These are phyloP conservation scores for Neodontobutis hainanensis DNA, from an alignment of 2,113 vertebrate species.

Conservation along the genomic window DNA sequence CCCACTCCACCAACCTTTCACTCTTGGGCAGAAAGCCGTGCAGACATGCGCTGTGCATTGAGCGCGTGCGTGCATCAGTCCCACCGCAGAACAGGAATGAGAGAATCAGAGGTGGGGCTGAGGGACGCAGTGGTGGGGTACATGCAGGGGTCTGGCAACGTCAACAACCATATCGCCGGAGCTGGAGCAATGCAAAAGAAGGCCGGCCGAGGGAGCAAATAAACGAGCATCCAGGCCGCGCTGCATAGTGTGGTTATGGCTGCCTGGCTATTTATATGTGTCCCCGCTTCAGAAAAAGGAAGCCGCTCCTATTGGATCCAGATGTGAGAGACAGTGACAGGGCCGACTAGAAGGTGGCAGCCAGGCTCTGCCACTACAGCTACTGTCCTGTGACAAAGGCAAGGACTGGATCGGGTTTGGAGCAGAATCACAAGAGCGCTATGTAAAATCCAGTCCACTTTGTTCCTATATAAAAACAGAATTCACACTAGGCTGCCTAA, in stretches of 20 bases:
- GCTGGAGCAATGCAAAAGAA: constrained; percentile 40
- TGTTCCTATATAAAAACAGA: no score
- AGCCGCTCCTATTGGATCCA: constrained; percentile 80
- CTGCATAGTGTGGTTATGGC: constrained; percentile 72
- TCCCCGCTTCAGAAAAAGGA: constrained; percentile 71
- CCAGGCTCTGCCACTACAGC: constrained; percentile 32
- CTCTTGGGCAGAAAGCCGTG: constrained; percentile 48
- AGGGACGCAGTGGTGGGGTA: constrained; percentile 24
- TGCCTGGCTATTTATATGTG: constrained; percentile 77
- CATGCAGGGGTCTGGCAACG: constrained; percentile 16
- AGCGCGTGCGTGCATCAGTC: constrained; percentile 45
- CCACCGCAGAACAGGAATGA: no score
- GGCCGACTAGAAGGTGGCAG: constrained; percentile 58
- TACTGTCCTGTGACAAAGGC: constrained; percentile 24
- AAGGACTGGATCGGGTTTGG: constrained; percentile 3
- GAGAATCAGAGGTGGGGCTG: constrained; percentile 34
- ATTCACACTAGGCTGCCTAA: no score
- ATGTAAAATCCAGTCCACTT: not conserved
- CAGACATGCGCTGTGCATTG: constrained; percentile 24
- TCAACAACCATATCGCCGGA: constrained; percentile 42
- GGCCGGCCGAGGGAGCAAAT: constrained; percentile 47
- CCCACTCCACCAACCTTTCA: constrained; percentile 61
- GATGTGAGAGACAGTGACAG: constrained; percentile 70
- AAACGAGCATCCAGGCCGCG: constrained; percentile 59
- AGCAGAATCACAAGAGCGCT: constrained; percentile 2